These are phyloP conservation scores for Brevipalpus yothersi DNA, from an alignment of 1,140 invertebrate genomes.

Conservation along the genomic window DNA sequence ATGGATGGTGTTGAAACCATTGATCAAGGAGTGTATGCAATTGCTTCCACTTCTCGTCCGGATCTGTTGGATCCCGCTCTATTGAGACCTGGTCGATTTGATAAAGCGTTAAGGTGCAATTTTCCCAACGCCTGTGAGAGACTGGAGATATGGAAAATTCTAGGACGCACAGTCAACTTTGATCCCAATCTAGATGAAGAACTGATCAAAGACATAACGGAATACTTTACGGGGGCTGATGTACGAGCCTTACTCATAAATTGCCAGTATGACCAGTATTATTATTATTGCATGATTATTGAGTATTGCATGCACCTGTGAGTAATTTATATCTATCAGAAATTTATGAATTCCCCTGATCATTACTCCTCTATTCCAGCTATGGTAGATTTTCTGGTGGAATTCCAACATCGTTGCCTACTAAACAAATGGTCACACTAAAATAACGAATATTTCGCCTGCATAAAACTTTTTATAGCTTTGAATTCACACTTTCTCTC, in stretches of 20 bases:
- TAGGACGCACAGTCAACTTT: slow-evolving; percentile 32
- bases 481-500: too few relatives aligned
- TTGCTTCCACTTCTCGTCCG: slow-evolving; percentile 77
- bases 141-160: slow-evolving; percentile 35
- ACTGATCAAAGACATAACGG: slow-evolving; percentile 32
- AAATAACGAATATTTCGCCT: neutral
- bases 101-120: slow-evolving; percentile 45
- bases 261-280: neutral
- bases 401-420: neutral
- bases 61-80: slow-evolving; percentile 86
- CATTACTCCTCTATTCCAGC: neutral
- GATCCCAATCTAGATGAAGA: slow-evolving; percentile 33
- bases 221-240: slow-evolving; percentile 61
- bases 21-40: slow-evolving; percentile 53
- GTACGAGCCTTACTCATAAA: slow-evolving; percentile 55
- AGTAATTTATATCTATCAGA: neutral
- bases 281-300: too few relatives aligned
- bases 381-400: neutral
- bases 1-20: slow-evolving; percentile 77
- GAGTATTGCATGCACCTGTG: too few relatives aligned
- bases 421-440: neutral
- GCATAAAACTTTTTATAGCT: too few relatives aligned
- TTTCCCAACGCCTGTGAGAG: slow-evolving; percentile 38
- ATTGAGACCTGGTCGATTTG: slow-evolving; percentile 68
- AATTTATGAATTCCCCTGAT: neutral